Evolutionary conservation across 1,140 invertebrate genomes (phyloP).

Genomic region (Apolygus lucorum): DNA sequence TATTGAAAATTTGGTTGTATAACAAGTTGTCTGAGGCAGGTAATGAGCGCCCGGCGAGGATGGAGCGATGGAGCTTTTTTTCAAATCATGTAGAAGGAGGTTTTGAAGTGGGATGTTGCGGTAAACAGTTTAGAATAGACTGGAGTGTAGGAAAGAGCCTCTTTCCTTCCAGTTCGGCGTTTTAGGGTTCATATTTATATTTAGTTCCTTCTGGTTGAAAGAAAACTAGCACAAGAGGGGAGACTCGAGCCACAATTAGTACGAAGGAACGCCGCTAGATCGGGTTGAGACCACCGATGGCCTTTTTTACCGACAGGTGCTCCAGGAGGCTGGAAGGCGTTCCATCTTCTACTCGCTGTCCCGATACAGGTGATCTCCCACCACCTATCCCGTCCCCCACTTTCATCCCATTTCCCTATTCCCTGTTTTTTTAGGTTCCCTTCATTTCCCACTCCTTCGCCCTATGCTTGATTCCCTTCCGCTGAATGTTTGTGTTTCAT

Average conservation of each 20-base stretch:
- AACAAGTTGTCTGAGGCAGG: no score
- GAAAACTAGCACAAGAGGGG: neutral
- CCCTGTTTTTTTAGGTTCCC: slow-evolving; percentile 9
- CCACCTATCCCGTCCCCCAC: neutral
- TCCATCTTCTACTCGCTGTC: neutral
- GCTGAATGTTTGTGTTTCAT: no score
- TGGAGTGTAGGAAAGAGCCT: slow-evolving; percentile 1
- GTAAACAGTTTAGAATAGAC: slow-evolving; percentile 8
- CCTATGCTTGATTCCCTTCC: no score
- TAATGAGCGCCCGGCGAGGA: no score
- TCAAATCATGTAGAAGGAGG: no score
- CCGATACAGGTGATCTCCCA: slow-evolving; percentile 7
- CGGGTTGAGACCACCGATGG: neutral
- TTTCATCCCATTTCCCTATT: neutral
- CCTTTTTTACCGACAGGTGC: neutral
- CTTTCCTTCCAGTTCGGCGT: neutral
- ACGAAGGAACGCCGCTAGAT: neutral
- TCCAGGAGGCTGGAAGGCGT: neutral
- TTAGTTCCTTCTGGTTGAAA: neutral
- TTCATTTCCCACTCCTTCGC: neutral
- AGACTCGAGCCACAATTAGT: neutral
- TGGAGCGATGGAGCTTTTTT: no score
- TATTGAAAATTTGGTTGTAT: no score
- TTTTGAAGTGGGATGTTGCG: neutral
- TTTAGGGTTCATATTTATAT: neutral